Conservation (phyloP, 1,140 invertebrate genomes). For the Temnothorax longispinosus region DNA sequence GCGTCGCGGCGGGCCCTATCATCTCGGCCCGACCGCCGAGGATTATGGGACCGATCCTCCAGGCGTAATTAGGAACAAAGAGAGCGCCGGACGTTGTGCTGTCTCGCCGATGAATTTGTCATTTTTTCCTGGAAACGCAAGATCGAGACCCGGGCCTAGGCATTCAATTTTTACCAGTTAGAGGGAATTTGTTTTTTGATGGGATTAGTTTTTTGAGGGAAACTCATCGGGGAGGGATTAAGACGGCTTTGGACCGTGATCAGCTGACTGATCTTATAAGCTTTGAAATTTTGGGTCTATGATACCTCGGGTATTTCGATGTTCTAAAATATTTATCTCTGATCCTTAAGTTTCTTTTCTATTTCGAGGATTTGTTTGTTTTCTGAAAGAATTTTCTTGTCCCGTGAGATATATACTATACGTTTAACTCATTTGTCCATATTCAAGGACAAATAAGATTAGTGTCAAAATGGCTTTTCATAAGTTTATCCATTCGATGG, state of each 20-base stretch:
- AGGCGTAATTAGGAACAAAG: slow-evolving; percentile 56
- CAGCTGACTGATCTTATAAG: neutral
- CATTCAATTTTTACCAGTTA: neutral
- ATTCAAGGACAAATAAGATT: neutral
- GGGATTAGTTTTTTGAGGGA: neutral
- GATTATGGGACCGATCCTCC: slow-evolving; percentile 47
- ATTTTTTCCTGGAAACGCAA: neutral
- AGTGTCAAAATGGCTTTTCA: neutral
- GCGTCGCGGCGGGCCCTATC: slow-evolving; percentile 45
- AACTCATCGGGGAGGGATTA: neutral
- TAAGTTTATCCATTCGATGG: neutral
- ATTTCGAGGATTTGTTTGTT: neutral
- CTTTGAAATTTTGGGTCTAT: neutral
- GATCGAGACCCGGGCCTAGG: neutral
- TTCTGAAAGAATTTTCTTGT: neutral
- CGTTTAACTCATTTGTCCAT: neutral
- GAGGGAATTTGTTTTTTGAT: neutral
- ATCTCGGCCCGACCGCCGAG: slow-evolving; percentile 40
- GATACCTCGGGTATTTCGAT: neutral
- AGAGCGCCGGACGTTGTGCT: slow-evolving; percentile 18
- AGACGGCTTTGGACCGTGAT: neutral
- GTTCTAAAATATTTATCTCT: neutral
- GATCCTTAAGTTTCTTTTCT: neutral
- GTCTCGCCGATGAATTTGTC: slow-evolving; percentile 18
- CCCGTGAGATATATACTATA: neutral